Percentiles rank a stretch among this genome's conserved stretches.
phyloP scores from a whole-genome alignment of 2,797 vertebrate genomes.

The Malacoctenus gilli region DNA sequence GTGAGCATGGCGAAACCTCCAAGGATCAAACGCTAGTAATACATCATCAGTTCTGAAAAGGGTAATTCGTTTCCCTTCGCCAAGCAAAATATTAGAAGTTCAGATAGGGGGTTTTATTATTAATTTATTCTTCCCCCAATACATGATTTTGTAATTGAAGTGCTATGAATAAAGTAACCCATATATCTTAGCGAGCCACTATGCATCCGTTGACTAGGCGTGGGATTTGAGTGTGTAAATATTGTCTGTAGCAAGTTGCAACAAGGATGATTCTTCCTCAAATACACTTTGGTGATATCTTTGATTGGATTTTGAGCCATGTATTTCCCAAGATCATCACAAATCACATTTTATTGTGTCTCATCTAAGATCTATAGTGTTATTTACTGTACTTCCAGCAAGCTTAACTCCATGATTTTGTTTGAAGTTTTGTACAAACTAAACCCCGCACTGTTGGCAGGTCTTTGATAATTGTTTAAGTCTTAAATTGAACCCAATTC shows the following conservation, averaged over 20 bases:
- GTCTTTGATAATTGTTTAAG: constrained; percentile 60
- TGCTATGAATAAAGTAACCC: constrained; percentile 81
- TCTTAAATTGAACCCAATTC: constrained; percentile 54
- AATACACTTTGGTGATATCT: constrained; percentile 79
- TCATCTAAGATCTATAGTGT: constrained; percentile 70
- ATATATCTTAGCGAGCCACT: constrained; percentile 77
- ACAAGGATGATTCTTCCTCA: constrained; percentile 78
- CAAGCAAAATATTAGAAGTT: constrained; percentile 86
- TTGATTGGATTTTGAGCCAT: constrained; percentile 79
- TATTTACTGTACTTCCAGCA: constrained; percentile 67
- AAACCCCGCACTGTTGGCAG: constrained; percentile 52
- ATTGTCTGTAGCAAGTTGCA: constrained; percentile 76
- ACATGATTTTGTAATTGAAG: constrained; percentile 85
- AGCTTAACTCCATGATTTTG: constrained; percentile 67
- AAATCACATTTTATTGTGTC: constrained; percentile 77
- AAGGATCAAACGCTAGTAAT: constrained; percentile 85
- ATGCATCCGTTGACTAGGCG: constrained; percentile 76
- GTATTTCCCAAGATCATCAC: constrained; percentile 77
- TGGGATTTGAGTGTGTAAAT: constrained; percentile 82
- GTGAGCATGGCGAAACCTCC: constrained; percentile 82
- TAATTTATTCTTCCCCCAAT: constrained; percentile 83
- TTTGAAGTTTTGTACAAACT: constrained; percentile 70
- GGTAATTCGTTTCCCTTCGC: constrained; percentile 85
- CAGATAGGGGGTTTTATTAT: constrained; percentile 82
- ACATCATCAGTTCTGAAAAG: constrained; percentile 85